A percentile compares a stretch with the other conserved stretches of the same genome.
These are phyloP conservation scores for Metacarcinus magister DNA, from an alignment of 2,888 invertebrate genomes.

Conservation along the genomic window DNA sequence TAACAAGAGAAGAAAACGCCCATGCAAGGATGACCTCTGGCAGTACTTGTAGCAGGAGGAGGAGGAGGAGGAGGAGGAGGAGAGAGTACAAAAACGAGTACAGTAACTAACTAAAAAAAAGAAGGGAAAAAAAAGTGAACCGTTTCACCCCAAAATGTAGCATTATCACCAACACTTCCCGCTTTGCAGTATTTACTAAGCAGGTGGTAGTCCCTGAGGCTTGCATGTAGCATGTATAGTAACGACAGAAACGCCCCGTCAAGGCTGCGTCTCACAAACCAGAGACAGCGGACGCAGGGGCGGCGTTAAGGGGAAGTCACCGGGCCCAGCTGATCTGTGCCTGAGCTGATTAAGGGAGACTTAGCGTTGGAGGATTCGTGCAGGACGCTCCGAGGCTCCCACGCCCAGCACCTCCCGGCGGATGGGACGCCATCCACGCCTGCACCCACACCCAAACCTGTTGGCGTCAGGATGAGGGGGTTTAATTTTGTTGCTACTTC, in stretches of 20 bases:
- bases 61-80: not conserved
- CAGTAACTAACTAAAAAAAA: no score
- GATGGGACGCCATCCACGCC: not conserved
- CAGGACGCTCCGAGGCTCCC: constrained; percentile 27
- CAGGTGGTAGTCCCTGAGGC: no score
- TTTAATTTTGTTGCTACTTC: not conserved
- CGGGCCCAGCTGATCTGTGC: not conserved
- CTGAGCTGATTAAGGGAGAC: constrained; percentile 22
- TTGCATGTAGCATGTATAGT: not conserved
- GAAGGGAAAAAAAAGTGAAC: no score
- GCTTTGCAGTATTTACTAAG: no score
- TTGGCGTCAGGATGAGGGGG: not conserved
- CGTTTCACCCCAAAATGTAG: no score
- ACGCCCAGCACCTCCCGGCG: not conserved
- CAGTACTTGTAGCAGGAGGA: not conserved
- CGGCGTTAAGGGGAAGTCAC: not conserved
- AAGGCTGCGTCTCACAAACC: not conserved
- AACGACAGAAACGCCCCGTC: not conserved
- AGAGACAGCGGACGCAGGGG: not conserved
- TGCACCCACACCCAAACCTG: not conserved
- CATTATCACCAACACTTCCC: no score
- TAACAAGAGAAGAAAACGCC: not conserved
- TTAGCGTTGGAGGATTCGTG: not conserved
- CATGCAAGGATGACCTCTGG: not conserved
- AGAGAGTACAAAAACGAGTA: not conserved